Evolutionary conservation across 1,140 invertebrate genomes (phyloP), one percentile per base, ranked within the genome.

Genomic region (Drosophila insularis): DNA sequence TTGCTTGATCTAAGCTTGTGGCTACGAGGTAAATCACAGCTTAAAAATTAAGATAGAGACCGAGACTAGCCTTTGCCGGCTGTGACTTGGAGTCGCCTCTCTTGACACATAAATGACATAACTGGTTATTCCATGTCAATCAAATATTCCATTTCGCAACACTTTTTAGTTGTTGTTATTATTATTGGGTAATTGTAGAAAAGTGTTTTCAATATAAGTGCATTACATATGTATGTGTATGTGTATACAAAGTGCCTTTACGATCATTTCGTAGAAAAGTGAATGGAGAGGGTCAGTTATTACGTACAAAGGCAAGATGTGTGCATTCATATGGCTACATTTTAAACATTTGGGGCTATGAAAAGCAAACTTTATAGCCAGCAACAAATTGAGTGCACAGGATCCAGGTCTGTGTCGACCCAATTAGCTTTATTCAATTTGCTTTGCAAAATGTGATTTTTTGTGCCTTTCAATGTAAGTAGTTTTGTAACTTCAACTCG

Each of bases 91-190:
- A 72, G 63, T 56, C 76, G 63, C 74, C 74, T 78, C 63, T 60
- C 74, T 78, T 78, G 74, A 72, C 61, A 78, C 53, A 74, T 76
- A 77, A 69, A 21, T 80, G 71, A 77, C 67, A 78, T 71, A 78
- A 82, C 80, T 72, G 70, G 71, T 75, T 82, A 53, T 60, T 63
- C 67, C 65, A 63, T 78, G 80, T 82, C 68, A 66, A 78, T 78
- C 80, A 78, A 35, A 43, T 78, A 63, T 62, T 60, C 60, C 58
- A 71, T 78, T 82, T 68, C 53, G 71, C 67, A 79, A 78, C 50
- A 74, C 35, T 63, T 81, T 69, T 69, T 11, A 50, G 35, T 37
- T 58, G 35, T 14, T 43, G 13, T 43, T 43, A n/a, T 53, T 59
- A 67, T 58, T 60, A 39, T 56, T 35, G 19, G 68, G 58, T 60